Conservation (phyloP, 2,888 invertebrate genomes). For the Drosophila villosipedis region DNA sequence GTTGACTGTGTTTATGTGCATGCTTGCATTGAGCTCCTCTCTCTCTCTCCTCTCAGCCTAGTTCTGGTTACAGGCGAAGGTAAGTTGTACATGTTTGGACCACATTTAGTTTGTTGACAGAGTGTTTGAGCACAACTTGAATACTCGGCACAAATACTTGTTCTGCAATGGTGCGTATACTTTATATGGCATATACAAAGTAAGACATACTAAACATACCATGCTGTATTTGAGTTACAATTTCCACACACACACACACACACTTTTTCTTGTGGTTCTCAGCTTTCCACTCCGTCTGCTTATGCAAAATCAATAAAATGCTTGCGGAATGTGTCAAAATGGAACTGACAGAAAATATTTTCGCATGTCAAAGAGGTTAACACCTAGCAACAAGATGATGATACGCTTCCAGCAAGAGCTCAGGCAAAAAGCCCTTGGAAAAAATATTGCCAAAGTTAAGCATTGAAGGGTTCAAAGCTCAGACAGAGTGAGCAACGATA, state of each 20-base stretch:
- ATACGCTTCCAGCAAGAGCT: conserved; percentile 23
- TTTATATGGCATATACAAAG: conserved; percentile 45
- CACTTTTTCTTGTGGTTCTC: conserved; percentile 1
- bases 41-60: conserved; percentile 2
- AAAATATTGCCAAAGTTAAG: conserved; percentile 38
- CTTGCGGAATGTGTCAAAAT: conserved; percentile 37
- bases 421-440: conserved; percentile 4
- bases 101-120: conserved; percentile 33
- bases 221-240: conserved; percentile 54
- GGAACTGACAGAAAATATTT: conserved; percentile 47
- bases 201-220: conserved; percentile 26
- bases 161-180: conserved; percentile 31
- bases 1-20: conserved; percentile 42
- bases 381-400: conserved; percentile 57
- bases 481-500: conserved; percentile 6
- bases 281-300: conserved; percentile 25
- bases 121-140: conserved; percentile 16
- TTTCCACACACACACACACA: conserved; percentile 22
- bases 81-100: conserved; percentile 15
- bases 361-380: conserved; percentile 69
- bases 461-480: conserved; percentile 34
- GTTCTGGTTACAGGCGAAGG: conserved; percentile 9
- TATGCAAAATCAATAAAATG: conserved; percentile 71
- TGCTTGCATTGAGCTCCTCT: conserved; percentile 25
- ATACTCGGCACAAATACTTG: neutral